Conservation (phyloP, 2,888 invertebrate species). For the Syritta pipiens region DNA sequence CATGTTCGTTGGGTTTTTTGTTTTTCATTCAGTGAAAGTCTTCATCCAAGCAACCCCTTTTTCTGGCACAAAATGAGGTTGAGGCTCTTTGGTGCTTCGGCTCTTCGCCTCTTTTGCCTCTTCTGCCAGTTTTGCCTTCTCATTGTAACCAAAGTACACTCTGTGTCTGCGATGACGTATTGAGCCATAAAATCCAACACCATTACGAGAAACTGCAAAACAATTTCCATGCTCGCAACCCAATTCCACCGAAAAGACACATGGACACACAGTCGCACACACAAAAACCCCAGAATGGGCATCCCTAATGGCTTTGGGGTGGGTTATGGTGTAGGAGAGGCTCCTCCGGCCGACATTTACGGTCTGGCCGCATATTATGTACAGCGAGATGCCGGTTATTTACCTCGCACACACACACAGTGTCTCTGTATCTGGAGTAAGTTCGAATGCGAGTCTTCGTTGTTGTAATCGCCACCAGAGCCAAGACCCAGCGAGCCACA, state of each 20-base stretch:
- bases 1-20: slow-evolving; percentile 11
- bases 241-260: background rate
- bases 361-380: slow-evolving; percentile 1
- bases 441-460: background rate
- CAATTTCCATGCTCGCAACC: slow-evolving; percentile 14
- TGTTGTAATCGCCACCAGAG: background rate
- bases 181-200: slow-evolving; percentile 8
- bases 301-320: slow-evolving; percentile 40
- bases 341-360: background rate
- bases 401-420: slow-evolving; percentile 13
- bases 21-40: slow-evolving; percentile 34
- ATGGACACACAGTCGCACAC: background rate
- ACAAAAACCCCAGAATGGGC: slow-evolving; percentile 1
- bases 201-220: background rate
- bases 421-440: background rate
- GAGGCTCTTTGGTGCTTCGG: background rate
- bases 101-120: background rate
- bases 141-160: background rate
- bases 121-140: too few relatives aligned
- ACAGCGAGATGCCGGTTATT: slow-evolving; percentile 27
- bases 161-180: slow-evolving; percentile 33
- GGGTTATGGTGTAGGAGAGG: slow-evolving; percentile 21
- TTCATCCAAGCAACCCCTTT: background rate
- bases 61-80: slow-evolving; percentile 19
- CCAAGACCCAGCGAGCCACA: slow-evolving; percentile 27